Conservation (phyloP, 2,888 invertebrate genomes). For the Luperina nickerlii region DNA sequence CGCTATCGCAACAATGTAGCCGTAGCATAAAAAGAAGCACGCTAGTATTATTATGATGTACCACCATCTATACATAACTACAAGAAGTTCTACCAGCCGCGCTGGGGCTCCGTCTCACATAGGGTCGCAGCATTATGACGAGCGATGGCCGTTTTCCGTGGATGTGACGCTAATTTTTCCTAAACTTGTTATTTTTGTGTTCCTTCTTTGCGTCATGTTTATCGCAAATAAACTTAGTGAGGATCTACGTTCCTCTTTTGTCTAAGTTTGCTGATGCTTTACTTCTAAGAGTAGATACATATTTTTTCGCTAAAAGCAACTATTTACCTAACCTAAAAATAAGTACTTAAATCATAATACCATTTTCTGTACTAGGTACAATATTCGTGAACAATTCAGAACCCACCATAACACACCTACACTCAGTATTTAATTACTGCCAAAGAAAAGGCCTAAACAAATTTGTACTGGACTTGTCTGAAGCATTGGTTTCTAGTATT, state of each 20-base stretch:
- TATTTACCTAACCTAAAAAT: background rate
- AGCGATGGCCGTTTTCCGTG: background rate
- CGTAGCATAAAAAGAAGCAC: background rate
- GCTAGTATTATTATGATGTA: background rate
- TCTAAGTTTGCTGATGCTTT: too few species aligned
- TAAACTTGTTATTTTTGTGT: background rate
- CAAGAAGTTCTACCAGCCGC: background rate
- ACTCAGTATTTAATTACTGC: conserved; percentile 18
- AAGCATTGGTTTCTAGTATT: conserved; percentile 15
- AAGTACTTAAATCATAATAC: background rate
- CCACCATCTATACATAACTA: background rate
- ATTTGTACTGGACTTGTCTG: conserved; percentile 4
- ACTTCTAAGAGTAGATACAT: too few species aligned
- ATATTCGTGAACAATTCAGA: background rate
- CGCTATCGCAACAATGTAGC: background rate
- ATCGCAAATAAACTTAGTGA: too few species aligned
- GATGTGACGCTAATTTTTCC: background rate
- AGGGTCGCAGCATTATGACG: background rate
- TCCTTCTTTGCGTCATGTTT: background rate
- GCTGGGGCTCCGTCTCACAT: fast-evolving
- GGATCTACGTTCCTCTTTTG: too few species aligned
- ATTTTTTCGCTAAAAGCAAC: background rate
- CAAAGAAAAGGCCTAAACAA: conserved; percentile 24
- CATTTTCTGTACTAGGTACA: background rate
- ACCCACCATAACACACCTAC: background rate